Conservation (phyloP, 2,797 vertebrate genomes). For the Tarsius wallacei region DNA sequence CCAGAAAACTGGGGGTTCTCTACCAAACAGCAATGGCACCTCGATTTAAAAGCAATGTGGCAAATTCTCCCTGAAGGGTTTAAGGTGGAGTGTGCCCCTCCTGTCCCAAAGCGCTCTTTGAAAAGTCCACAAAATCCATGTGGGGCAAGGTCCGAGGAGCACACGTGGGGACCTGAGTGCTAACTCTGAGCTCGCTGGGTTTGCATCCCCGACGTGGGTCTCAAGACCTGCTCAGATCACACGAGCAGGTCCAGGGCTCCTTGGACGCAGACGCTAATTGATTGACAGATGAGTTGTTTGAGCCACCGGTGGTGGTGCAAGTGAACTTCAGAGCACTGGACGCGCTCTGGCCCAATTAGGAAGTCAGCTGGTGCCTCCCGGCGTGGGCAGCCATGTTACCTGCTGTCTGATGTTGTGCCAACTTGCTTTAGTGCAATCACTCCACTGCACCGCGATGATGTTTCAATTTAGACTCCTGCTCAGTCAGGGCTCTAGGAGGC, state of each 20-base stretch:
- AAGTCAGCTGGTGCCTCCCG: constrained; percentile 58
- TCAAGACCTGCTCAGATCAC: not conserved
- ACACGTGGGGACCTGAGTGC: fast-evolving
- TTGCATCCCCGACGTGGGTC: not conserved
- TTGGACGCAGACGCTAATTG: constrained; percentile 42
- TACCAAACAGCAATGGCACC: not conserved
- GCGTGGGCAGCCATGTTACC: not conserved
- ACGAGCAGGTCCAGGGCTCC: not conserved
- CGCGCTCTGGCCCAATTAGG: constrained; percentile 67
- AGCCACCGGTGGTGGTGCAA: not conserved
- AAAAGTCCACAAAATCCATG: not conserved
- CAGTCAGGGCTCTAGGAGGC: constrained; percentile 69
- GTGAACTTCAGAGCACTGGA: not conserved
- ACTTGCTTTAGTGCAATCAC: constrained; percentile 67
- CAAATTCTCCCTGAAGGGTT: not conserved
- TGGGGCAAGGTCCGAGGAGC: fast-evolving
- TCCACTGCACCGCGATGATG: constrained; percentile 65
- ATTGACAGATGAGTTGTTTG: constrained; percentile 53
- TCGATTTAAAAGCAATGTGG: fast-evolving
- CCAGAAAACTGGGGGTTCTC: fast-evolving
- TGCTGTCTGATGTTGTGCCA: constrained; percentile 81
- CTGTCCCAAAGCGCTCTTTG: too few relatives aligned
- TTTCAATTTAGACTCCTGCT: constrained; percentile 71
- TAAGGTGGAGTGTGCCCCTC: not conserved
- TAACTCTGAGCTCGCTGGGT: not conserved